Evolutionary conservation across 2,888 invertebrate genomes (phyloP).

Genomic region (Ditula angustiorana): DNA sequence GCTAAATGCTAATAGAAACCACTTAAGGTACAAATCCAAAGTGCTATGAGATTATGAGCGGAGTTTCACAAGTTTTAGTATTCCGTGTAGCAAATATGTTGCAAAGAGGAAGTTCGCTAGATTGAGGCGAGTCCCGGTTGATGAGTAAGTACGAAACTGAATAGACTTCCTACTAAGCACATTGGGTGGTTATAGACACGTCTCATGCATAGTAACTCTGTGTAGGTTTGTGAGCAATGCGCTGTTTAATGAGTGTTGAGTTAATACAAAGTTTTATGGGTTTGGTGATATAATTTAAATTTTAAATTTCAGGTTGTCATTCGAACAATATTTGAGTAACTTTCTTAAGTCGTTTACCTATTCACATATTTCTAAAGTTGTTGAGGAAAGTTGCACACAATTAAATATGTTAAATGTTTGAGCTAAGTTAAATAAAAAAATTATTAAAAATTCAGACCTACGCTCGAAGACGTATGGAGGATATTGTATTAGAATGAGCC

Average conservation of each 20-base stretch:
- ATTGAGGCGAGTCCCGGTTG: constrained; percentile 67
- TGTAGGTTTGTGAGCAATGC: neutral
- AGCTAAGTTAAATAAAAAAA: too few species aligned
- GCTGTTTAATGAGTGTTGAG: neutral
- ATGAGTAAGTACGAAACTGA: constrained; percentile 63
- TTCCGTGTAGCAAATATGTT: constrained; percentile 65
- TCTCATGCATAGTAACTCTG: constrained; percentile 42
- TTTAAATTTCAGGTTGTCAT: too few species aligned
- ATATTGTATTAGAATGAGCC: too few species aligned
- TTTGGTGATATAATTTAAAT: too few species aligned
- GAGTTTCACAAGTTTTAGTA: constrained; percentile 67
- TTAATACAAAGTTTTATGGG: too few species aligned
- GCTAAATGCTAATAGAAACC: constrained; percentile 3
- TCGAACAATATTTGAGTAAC: too few species aligned
- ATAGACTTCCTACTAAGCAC: constrained; percentile 57
- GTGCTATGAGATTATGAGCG: constrained; percentile 62
- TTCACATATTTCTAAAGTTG: too few species aligned
- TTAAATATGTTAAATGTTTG: too few species aligned
- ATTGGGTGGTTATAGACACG: constrained; percentile 51
- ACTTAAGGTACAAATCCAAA: constrained; percentile 24
- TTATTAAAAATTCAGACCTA: too few species aligned
- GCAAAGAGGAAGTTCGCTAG: constrained; percentile 69
- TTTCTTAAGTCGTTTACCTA: too few species aligned
- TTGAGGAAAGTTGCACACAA: too few species aligned
- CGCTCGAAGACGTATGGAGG: too few species aligned